A percentile compares a stretch with the other conserved stretches of the same genome.
These are phyloP conservation scores for Carterocephalus palaemon DNA, from an alignment of 2,888 invertebrate species.

Conservation along the genomic window DNA sequence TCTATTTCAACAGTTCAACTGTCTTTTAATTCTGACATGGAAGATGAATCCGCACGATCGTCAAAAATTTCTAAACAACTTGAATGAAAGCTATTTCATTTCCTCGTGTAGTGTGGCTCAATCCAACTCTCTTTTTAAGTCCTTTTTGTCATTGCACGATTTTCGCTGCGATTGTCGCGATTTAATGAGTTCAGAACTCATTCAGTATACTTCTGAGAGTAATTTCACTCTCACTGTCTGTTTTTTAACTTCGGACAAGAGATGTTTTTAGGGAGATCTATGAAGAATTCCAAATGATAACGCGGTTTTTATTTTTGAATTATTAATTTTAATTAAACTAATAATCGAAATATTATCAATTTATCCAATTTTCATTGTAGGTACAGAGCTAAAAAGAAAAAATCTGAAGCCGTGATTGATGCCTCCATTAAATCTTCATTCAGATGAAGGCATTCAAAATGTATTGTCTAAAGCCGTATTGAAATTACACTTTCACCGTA, in stretches of 20 bases:
- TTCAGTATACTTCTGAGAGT: constrained; percentile 20
- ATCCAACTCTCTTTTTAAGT: constrained; percentile 20
- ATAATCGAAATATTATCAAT: background rate
- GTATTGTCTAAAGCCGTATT: constrained; percentile 61
- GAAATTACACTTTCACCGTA: constrained; percentile 69
- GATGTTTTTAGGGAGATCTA: no score
- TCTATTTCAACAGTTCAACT: background rate
- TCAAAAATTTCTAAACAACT: constrained; percentile 17
- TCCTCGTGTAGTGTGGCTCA: constrained; percentile 13
- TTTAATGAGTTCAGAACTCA: constrained; percentile 30
- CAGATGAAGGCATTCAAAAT: constrained; percentile 50
- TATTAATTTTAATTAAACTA: no score
- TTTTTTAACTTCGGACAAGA: no score
- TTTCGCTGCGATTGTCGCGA: constrained; percentile 24
- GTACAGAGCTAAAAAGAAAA: constrained; percentile 2
- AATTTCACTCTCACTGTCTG: no score
- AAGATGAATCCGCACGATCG: constrained; percentile 5
- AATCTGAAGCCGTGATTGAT: constrained; percentile 48
- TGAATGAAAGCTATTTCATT: constrained; percentile 20
- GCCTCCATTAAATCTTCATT: constrained; percentile 63
- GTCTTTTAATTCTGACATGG: background rate
- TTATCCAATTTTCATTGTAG: background rate
- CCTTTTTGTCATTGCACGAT: constrained; percentile 26
- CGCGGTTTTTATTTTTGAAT: no score
- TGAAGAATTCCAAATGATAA: no score